Evolutionary conservation across 1,140 invertebrate species (phyloP).

Genomic region (Planococcus citri): DNA sequence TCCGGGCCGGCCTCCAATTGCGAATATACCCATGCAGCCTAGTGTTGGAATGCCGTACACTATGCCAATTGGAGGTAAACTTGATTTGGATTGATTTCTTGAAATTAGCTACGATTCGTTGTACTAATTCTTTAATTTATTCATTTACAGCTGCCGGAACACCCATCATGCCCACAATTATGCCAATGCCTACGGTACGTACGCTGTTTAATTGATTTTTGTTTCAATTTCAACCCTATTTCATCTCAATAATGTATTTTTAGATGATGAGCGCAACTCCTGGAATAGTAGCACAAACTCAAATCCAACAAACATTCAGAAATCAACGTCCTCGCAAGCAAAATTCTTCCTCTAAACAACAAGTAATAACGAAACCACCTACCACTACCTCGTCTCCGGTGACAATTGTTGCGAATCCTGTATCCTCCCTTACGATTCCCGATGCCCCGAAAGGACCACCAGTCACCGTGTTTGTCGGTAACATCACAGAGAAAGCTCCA

Average conservation of each 20-base stretch:
- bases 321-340: slow-evolving; percentile 23
- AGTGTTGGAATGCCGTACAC: neutral
- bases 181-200: slow-evolving; percentile 40
- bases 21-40: slow-evolving; percentile 1
- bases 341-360: neutral
- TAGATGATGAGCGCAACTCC: slow-evolving; percentile 29
- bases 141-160: slow-evolving; percentile 30
- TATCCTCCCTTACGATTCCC: slow-evolving; percentile 24
- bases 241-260: slow-evolving; percentile 15
- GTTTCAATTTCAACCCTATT: too few species aligned
- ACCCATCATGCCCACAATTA: slow-evolving; percentile 38
- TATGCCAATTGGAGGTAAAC: slow-evolving; percentile 1
- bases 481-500: slow-evolving; percentile 89
- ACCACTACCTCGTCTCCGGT: neutral
- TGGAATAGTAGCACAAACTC: slow-evolving; percentile 27
- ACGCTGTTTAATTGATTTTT: slow-evolving; percentile 3
- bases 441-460: slow-evolving; percentile 55
- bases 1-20: neutral
- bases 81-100: neutral
- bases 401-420: neutral
- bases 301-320: neutral
- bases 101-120: too few species aligned
- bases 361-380: neutral
- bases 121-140: neutral
- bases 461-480: slow-evolving; percentile 96